These are phyloP conservation scores for Lophochroa leadbeateri DNA, from an alignment of 2,113 vertebrate species.

Conservation along the genomic window DNA sequence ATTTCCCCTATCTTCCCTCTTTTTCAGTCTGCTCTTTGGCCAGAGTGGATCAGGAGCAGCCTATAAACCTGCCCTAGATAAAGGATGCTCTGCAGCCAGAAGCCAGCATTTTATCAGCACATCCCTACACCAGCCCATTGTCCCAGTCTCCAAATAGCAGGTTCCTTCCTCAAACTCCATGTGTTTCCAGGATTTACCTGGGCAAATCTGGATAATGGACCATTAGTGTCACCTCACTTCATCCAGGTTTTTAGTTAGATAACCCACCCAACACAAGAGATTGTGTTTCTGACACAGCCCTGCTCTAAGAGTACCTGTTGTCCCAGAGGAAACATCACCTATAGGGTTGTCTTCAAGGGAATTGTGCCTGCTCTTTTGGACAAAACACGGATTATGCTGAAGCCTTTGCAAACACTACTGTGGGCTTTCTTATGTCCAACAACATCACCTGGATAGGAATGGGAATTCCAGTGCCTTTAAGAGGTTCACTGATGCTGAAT, in stretches of 20 bases:
- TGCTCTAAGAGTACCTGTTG: not conserved
- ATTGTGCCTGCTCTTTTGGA: not conserved
- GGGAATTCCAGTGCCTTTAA: not conserved
- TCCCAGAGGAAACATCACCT: not conserved
- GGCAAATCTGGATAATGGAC: not conserved
- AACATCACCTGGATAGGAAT: not conserved
- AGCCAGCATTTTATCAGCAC: not conserved
- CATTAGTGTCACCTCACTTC: not conserved
- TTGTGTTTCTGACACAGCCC: fast-evolving
- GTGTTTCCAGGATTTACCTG: not conserved
- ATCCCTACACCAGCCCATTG: not conserved
- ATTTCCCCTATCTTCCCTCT: not conserved
- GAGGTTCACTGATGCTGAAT: not conserved
- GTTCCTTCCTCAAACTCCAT: not conserved
- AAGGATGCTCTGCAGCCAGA: not conserved
- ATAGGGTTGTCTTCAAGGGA: not conserved
- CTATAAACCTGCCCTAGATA: not conserved
- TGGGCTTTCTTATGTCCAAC: not conserved
- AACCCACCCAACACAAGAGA: not conserved
- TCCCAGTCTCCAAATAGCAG: not conserved
- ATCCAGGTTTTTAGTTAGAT: not conserved
- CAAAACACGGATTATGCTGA: fast-evolving
- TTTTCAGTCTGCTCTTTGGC: not conserved
- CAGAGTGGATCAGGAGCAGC: not conserved
- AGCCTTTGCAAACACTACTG: not conserved